Conservation (phyloP, 2,888 invertebrate genomes). For the Galerucella calmariensis region DNA sequence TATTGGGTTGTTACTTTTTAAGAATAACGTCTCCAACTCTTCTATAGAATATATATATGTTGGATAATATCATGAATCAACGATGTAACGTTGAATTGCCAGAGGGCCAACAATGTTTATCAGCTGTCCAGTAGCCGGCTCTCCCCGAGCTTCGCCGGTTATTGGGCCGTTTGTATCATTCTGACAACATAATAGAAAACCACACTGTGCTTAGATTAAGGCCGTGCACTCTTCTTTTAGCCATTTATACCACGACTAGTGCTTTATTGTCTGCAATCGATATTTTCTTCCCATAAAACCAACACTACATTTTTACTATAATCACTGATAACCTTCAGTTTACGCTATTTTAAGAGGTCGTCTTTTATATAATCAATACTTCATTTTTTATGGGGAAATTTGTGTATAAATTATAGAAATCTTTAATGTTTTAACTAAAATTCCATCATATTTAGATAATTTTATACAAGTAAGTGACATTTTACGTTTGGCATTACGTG, state of each 20-base stretch:
- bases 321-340: constrained; percentile 17
- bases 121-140: constrained; percentile 62
- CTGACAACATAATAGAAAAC: constrained; percentile 66
- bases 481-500: no score
- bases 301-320: constrained; percentile 15
- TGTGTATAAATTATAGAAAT: no score
- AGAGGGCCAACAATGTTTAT: constrained; percentile 60
- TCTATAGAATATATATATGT: background rate
- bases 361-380: background rate
- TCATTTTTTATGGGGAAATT: no score
- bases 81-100: constrained; percentile 48
- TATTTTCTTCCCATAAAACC: constrained; percentile 38
- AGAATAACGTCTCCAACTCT: constrained; percentile 22
- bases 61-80: constrained; percentile 55
- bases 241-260: constrained; percentile 54
- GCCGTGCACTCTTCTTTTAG: constrained; percentile 56
- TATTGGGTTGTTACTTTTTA: background rate
- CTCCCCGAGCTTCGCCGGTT: constrained; percentile 61
- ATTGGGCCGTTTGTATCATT: constrained; percentile 65
- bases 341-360: background rate
- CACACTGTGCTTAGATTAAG: constrained; percentile 61
- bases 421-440: no score
- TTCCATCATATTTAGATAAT: no score
- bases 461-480: no score
- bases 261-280: constrained; percentile 54